A percentile compares a stretch with the other conserved stretches of the same genome.
Conservation (phyloP, 2,888 invertebrate species). For the Drosophila neotestacea region DNA sequence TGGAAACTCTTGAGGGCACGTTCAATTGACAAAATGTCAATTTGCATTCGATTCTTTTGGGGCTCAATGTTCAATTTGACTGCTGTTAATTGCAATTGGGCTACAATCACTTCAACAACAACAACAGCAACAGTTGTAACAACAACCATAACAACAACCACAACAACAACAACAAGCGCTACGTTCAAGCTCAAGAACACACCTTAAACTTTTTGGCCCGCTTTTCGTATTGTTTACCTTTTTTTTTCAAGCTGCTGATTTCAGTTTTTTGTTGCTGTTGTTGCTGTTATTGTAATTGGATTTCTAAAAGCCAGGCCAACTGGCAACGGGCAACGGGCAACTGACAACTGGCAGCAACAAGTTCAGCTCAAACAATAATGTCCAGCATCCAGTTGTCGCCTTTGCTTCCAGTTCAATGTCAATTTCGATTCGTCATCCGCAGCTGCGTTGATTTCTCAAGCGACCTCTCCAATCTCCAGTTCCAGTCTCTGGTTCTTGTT, state of each 20-base stretch:
- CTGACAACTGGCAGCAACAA: constrained; percentile 50
- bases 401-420: constrained; percentile 81
- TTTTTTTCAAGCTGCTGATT: constrained; percentile 20
- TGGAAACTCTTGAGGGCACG: constrained; percentile 51
- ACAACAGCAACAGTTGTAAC: constrained; percentile 23
- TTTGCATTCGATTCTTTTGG: constrained; percentile 71
- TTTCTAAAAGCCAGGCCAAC: constrained; percentile 40
- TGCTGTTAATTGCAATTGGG: constrained; percentile 61
- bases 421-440: constrained; percentile 84
- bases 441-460: constrained; percentile 82
- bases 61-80: constrained; percentile 48
- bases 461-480: constrained; percentile 64
- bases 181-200: constrained; percentile 84
- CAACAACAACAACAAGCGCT: constrained; percentile 32
- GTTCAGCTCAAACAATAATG: constrained; percentile 41
- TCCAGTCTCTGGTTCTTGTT: constrained; percentile 17
- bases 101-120: constrained; percentile 18
- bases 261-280: constrained; percentile 26
- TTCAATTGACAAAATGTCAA: constrained; percentile 76
- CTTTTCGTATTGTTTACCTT: constrained; percentile 56
- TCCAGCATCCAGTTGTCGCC: constrained; percentile 54
- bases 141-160: constrained; percentile 17
- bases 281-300: constrained; percentile 45
- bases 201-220: constrained; percentile 76
- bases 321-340: constrained; percentile 27